These are phyloP conservation scores for Rhopalosiphum maidis DNA, from an alignment of 1,140 invertebrate genomes.

Conservation along the genomic window DNA sequence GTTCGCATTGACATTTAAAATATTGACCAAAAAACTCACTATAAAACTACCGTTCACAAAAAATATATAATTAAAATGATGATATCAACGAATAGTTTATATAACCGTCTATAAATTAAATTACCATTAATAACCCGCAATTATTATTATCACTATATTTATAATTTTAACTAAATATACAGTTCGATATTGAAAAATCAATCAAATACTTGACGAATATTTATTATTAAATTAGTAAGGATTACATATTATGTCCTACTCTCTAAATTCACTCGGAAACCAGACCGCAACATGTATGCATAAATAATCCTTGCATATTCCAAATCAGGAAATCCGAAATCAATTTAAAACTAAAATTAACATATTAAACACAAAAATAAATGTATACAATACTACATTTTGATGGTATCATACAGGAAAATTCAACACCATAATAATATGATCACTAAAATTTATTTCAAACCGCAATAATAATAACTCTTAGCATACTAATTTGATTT, in stretches of 20 bases:
- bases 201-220: not conserved
- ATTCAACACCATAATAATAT: not conserved
- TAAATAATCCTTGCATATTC: slow-evolving; percentile 1
- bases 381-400: not conserved
- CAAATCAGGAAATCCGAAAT: not conserved
- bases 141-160: not conserved
- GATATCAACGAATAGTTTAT: not conserved
- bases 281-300: not conserved
- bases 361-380: not conserved
- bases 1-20: no score
- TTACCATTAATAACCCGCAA: not conserved
- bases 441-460: not conserved
- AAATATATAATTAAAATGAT: not conserved
- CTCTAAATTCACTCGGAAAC: not conserved
- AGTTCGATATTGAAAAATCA: not conserved
- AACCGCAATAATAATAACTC: not conserved
- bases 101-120: not conserved
- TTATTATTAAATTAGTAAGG: not conserved
- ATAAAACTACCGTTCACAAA: not conserved
- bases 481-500: not conserved
- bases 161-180: not conserved
- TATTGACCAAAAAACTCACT: not conserved
- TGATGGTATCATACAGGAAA: not conserved
- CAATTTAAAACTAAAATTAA: slow-evolving; percentile 14
- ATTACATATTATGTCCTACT: not conserved